These are phyloP conservation scores for Champsocephalus gunnari DNA, from an alignment of 2,797 vertebrate genomes.

Conservation along the genomic window DNA sequence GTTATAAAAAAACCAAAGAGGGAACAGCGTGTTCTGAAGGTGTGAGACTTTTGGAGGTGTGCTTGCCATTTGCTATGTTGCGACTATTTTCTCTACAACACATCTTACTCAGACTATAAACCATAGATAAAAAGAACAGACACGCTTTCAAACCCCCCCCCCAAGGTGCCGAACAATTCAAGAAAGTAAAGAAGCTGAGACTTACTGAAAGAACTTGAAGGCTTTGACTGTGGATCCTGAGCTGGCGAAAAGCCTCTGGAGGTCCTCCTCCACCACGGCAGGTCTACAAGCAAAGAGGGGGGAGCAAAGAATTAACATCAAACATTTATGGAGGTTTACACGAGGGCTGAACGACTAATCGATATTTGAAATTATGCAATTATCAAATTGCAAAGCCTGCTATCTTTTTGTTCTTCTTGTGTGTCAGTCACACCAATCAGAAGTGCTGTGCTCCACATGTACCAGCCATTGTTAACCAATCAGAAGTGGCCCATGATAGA, in stretches of 20 bases:
- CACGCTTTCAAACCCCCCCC: not conserved
- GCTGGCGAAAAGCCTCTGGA: conserved; percentile 91
- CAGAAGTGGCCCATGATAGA: too few species aligned
- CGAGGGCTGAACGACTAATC: not conserved
- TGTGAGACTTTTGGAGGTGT: not conserved
- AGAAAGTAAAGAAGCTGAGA: conserved; percentile 16
- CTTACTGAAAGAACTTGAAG: conserved; percentile 99
- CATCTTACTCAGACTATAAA: not conserved
- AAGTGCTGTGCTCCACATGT: too few species aligned
- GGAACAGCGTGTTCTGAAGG: not conserved
- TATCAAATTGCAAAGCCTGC: too few species aligned
- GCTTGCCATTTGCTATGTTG: not conserved
- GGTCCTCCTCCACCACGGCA: conserved; percentile 92
- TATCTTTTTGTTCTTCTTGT: too few species aligned
- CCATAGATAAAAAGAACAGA: not conserved
- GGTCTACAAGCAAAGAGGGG: conserved; percentile 80
- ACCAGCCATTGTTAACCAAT: too few species aligned
- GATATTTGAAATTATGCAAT: too few species aligned
- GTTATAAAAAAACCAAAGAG: not conserved
- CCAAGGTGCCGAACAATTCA: not conserved
- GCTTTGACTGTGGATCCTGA: conserved; percentile 94
- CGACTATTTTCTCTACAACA: not conserved
- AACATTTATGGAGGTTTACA: conserved; percentile 1
- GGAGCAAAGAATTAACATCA: conserved; percentile 4
- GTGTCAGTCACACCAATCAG: too few species aligned